Conservation (phyloP, 2,797 vertebrate species). For the Centroberyx gerrardi region DNA sequence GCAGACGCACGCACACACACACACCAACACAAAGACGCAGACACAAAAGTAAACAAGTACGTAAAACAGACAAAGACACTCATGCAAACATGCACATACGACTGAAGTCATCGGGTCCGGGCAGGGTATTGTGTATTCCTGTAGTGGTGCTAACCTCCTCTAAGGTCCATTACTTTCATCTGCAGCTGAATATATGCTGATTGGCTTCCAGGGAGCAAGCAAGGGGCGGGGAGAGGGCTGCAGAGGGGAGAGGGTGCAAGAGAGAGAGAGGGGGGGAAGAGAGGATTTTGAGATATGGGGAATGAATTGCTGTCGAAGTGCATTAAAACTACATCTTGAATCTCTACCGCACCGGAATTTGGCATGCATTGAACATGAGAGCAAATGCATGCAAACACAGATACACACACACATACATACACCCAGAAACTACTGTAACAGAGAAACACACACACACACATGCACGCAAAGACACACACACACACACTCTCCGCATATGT, state of each 20-base stretch:
- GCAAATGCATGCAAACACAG: conserved; percentile 44
- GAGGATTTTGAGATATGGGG: conserved; percentile 57
- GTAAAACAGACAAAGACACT: conserved; percentile 1
- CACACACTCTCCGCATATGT: conserved; percentile 36
- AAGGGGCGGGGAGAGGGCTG: conserved; percentile 49
- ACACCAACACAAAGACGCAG: conserved; percentile 12
- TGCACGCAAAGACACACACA: conserved; percentile 21
- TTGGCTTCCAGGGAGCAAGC: conserved; percentile 61
- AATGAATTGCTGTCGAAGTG: conserved; percentile 85
- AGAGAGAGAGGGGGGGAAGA: conserved; percentile 7
- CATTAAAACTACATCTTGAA: conserved; percentile 70
- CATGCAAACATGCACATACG: conserved; percentile 2
- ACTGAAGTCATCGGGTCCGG: conserved; percentile 32
- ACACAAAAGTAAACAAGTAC: conserved; percentile 3
- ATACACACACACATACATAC: conserved; percentile 21
- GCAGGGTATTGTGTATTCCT: conserved; percentile 36
- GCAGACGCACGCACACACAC: conserved; percentile 14
- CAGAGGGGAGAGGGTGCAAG: conserved; percentile 32
- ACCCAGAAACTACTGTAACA: conserved; percentile 1
- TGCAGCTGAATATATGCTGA: conserved; percentile 68
- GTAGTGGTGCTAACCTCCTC: conserved; percentile 34
- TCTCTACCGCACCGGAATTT: conserved; percentile 24
- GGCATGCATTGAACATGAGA: conserved; percentile 28
- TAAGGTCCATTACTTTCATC: conserved; percentile 63
- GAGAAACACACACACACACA: conserved; percentile 10